Evolutionary conservation across 2,888 invertebrate species (phyloP), one percentile per base, ranked within the genome.

Genomic region (Trichopria drosophilae): DNA sequence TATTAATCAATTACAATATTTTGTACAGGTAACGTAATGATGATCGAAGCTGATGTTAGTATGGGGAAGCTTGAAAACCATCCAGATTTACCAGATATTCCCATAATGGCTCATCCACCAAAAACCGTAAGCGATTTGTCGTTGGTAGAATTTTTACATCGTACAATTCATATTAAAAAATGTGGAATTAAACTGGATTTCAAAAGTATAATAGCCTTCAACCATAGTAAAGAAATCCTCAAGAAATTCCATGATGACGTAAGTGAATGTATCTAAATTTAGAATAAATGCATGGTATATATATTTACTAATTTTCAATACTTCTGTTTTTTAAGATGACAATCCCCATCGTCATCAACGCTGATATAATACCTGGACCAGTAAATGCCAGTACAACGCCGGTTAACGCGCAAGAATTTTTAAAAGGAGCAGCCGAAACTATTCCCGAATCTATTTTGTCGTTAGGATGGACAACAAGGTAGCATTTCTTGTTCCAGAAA

Each of bases 101-200:
- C 93, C 0, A 82, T 94, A 32, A 93, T 94, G 93, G 92, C 86
- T 1, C 92, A 93, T 77, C 90, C 93, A 1, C 92, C 93, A 0
- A 76, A 76, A 1, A 81, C 71, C 4, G 77, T 75, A 12, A 91
- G 92, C 0, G 89, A 93, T 75, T 78, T 94, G 26, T 82, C 87
- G 1, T 79, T 94, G 15, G 79, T 84, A 1, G 80, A 83, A 15
- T 94, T 93, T 78, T 75, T 94, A 9, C 69, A 76, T n/a, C n/a
- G n/a, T 3, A 76, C 78, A 1, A 83, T 86, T 26, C 73, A 82
- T 7, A 40, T 9, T 2, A 72, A 76, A n/a, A 77, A 78, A 28
- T 69, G 68, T 10, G 93, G 93, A 0, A 82, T 93, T 1, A 95
- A 94, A 71, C 76, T 95, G 36, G 93, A 94, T 75, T 93, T 94